Conservation (phyloP, 2,113 vertebrate genomes). For the Oncorhynchus nerka region DNA sequence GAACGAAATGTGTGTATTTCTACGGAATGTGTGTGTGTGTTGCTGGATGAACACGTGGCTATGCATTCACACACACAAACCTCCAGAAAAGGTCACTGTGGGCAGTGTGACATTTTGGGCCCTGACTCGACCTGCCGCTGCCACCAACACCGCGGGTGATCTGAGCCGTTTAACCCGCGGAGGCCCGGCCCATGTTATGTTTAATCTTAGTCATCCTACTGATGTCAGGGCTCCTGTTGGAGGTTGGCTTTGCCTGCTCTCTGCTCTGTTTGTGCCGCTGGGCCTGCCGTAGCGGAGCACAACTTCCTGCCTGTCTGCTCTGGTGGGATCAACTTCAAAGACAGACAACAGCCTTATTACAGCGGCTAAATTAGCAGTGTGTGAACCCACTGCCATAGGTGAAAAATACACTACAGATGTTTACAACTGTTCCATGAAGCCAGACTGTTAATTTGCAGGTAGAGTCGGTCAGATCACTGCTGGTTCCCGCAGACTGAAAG, state of each 20-base stretch:
- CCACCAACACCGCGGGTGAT: slow-evolving; percentile 13
- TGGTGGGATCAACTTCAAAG: slow-evolving; percentile 34
- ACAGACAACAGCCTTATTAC: slow-evolving; percentile 17
- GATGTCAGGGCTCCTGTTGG: slow-evolving; percentile 55
- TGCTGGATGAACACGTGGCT: not conserved
- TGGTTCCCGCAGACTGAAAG: not conserved
- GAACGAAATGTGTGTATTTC: not conserved
- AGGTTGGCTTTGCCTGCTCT: too few relatives aligned
- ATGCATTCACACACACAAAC: not conserved
- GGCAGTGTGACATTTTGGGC: not conserved
- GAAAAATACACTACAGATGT: slow-evolving; percentile 18
- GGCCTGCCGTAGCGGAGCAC: slow-evolving; percentile 34
- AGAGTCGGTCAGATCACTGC: not conserved
- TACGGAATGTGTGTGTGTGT: too few relatives aligned
- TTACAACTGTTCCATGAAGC: slow-evolving; percentile 11
- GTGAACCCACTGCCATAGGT: slow-evolving; percentile 15
- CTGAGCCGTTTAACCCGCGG: slow-evolving; percentile 10
- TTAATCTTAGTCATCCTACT: slow-evolving; percentile 58
- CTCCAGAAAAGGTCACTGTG: not conserved
- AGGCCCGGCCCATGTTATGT: slow-evolving; percentile 27
- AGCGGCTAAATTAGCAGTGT: slow-evolving; percentile 41
- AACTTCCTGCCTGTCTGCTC: slow-evolving; percentile 27
- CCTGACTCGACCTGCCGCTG: not conserved
- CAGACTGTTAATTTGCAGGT: slow-evolving; percentile 45
- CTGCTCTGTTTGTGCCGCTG: slow-evolving; percentile 23